Evolutionary conservation across 1,140 invertebrate genomes (phyloP).

Genomic region (Drosophila watanabei): DNA sequence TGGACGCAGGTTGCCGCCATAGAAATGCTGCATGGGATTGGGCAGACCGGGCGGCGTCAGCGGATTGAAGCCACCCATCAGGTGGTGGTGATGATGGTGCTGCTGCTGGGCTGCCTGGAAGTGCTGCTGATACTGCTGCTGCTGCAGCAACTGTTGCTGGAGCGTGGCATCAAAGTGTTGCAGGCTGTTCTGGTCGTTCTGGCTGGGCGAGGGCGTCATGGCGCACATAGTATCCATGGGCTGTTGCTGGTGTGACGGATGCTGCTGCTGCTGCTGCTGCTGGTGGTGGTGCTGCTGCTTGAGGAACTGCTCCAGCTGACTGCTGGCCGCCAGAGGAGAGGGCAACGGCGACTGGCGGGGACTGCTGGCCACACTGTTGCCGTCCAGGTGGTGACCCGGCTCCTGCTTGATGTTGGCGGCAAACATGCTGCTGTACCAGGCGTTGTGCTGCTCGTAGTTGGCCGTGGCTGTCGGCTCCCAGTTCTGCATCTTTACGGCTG

Average conservation of each 20-base stretch:
- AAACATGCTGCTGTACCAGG: constrained; percentile 84
- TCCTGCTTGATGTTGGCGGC: constrained; percentile 78
- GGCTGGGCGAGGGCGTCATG: constrained; percentile 86
- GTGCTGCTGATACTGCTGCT: constrained; percentile 82
- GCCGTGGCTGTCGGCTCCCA: constrained; percentile 81
- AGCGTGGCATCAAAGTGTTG: constrained; percentile 71
- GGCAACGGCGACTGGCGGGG: constrained; percentile 65
- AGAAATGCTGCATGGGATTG: constrained; percentile 83
- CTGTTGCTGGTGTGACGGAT: constrained; percentile 46
- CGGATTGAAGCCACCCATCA: constrained; percentile 83
- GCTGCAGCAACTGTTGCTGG: constrained; percentile 79
- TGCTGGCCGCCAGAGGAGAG: constrained; percentile 39
- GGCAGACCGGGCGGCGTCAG: constrained; percentile 86
- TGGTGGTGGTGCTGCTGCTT: constrained; percentile 67
- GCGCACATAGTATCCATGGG: constrained; percentile 76
- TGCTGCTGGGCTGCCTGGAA: constrained; percentile 79
- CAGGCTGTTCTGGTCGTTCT: constrained; percentile 85
- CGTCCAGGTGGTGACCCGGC: constrained; percentile 61
- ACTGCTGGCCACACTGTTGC: constrained; percentile 60
- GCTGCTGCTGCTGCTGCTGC: constrained; percentile 61
- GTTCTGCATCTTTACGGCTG: constrained; percentile 82
- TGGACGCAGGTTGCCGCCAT: constrained; percentile 85
- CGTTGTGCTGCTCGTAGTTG: constrained; percentile 82
- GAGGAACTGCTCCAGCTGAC: constrained; percentile 77
- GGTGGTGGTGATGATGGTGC: constrained; percentile 71